phyloP scores from a whole-genome alignment of 23 tunicate genomes.

The Trididemnum miniatum region DNA sequence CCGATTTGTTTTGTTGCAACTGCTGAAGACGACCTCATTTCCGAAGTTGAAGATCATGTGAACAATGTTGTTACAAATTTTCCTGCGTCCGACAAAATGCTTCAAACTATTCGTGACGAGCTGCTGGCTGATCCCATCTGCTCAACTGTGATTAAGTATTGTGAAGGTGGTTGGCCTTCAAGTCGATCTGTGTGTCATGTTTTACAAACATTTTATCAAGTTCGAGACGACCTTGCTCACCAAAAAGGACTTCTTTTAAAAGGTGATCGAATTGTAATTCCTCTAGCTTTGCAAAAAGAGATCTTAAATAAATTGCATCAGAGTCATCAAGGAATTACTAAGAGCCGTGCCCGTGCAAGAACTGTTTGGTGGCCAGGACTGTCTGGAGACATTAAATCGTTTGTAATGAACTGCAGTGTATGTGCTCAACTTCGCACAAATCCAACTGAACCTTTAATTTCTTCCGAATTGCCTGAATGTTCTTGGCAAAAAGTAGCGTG shows the following conservation, averaged over 20 bases:
- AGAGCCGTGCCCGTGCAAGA: not conserved
- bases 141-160: not conserved
- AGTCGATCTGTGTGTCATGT: not conserved
- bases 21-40: not conserved
- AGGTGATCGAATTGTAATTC: not conserved
- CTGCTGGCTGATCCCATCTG: not conserved
- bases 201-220: not conserved
- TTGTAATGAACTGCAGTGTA: not conserved
- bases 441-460: not conserved
- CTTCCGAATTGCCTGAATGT: not conserved
- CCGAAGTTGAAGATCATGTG: not conserved
- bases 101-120: not conserved
- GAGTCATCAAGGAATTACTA: slow-evolving; percentile 19
- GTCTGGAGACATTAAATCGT: not conserved
- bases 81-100: not conserved
- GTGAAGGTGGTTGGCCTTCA: not conserved
- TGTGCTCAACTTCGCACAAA: not conserved
- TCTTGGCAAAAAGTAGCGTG: not conserved
- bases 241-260: slow-evolving; percentile 1
- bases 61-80: not conserved
- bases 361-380: not conserved
- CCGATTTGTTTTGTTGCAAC: not conserved
- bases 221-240: not conserved
- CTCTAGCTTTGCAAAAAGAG: not conserved
- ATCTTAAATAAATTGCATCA: slow-evolving; percentile 1